Evolutionary conservation across 2,113 vertebrate genomes (phyloP), one percentile per base, ranked within the genome.

Genomic region (Misgurnus mizolepis): DNA sequence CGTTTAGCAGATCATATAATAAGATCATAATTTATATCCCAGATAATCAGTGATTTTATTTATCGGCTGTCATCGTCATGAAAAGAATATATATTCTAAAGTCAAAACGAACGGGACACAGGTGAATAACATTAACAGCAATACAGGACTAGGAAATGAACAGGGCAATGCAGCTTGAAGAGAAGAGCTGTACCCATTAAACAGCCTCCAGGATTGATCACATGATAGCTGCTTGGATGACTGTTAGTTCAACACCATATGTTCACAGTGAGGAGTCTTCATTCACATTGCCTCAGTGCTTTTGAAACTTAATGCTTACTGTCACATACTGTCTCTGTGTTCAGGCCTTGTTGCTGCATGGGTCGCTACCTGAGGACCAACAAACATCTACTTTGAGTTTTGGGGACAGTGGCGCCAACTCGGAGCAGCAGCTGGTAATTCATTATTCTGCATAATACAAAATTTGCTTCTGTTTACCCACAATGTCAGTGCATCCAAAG

Each of bases 301-400:
- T 34, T 34, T 14, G 45, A 70, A 40, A 70, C 27, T 27, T 76
- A 27, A 67, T 64, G 10, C 1, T n/a, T 58, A 56, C 15, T 56
- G 55, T n/a, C 12, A 6, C 40, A 45, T 34, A 34, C 27, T 34
- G 27, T 67, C 34, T 67, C 27, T 55, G 66, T n/a, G 45, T 56
- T 56, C 83, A 99, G 97, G 95, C 95, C 82, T 87, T 99, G 88
- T 84, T 99, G 80, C 94, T 99, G 81, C 95, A 95, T 6, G 97
- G 97, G 2, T 97, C 95, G 47, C 91, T 98, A 82, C 97, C 97
- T 0, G 97, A 98, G 86, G 96, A 99, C 18, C 96, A 98, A 85
- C 96, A 97, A 87, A 94, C 95, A 56, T 93, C 92, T 4, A 91
- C 95, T 5, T 89, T 94, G 88, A 93, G 91, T 73, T 94, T 96